Evolutionary conservation across 2,888 invertebrate genomes (phyloP), one percentile per base, ranked within the genome.

Genomic region (Meloe dianella): DNA sequence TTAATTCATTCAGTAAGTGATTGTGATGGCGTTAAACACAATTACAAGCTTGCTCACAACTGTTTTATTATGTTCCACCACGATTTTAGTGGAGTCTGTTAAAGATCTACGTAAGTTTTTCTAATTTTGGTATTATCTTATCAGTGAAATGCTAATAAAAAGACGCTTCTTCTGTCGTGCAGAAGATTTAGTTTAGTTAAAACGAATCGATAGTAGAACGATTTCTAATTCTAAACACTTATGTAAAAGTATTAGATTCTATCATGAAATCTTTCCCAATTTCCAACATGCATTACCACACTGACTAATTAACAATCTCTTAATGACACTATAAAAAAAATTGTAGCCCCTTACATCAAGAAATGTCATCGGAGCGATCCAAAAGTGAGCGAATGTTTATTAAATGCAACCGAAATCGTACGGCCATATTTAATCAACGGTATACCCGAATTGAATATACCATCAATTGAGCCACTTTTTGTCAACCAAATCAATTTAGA

Each of bases 391-490:
- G 71, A 78, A 64, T 82, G 82, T 66, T 71, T 81, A 29, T 54
- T 78, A 14, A 73, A 78, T 7, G 77, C 79, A 12, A 71, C 79
- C 8, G 73, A 79, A 58, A 66, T 68, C 20, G 66, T 81, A 5
- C 71, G 70, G 32, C 79, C 80, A 0, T 72, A 71, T 64, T 65
- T 82, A 20, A 72, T 73, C 47, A 79, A 76, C 68, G 83, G 82
- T 7, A 74, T 82, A 54, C 81, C 81, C 6, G 80, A 80, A 66
- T 69, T 84, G 71, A 75, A 75, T 58, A 60, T 83, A 4, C 78
- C 80, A 5, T 58, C 78, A 9, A 70, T 82, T 17, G 81, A 82
- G 5, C 81, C 82, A 27, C 70, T 80, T 61, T 56, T 71, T 24
- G 66, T 79, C 61, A 71, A 76, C n/a, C 63, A 79, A 73, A 65